Evolutionary conservation across 2,888 invertebrate species (phyloP), one percentile per base, ranked within the genome.

Genomic region (Agrotis puta): DNA sequence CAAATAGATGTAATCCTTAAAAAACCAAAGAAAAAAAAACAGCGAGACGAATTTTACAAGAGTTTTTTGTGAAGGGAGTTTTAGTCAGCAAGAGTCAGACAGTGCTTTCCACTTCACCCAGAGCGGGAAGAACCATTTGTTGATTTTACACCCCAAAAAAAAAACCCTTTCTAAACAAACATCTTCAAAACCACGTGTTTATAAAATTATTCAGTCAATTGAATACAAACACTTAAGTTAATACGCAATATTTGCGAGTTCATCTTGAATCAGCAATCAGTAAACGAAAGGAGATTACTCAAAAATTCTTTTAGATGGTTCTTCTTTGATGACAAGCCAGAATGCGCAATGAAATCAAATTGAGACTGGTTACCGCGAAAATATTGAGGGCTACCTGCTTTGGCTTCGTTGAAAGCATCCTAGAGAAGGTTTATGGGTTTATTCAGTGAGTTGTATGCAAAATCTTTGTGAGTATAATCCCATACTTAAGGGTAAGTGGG

Each of bases 211-310:
- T 11, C 53, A 63, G 24, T 45, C 63, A 58, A 77, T 77, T 65
- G 67, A 62, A 70, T 64, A 56, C 47, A 70, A 68, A 64, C 69
- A 82, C 69, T 81, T 18, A 24, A 72, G 58, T 57, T 27, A 73
- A 67, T 78, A 67, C 73, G 67, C 63, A 54, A 53, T 70, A 74
- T 77, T 77, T 74, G 54, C 27, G 20, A 53, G 64, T 57, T 62
- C 72, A 63, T 68, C 64, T 78, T 64, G 48, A 70, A 76, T 79
- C 76, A 79, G 84, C 79, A 84, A 88, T 88, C 84, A 88, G 79
- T 79, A 74, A 82, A 65, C 74, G 79, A 84, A 84, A 67, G 70
- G 69, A 74, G 82, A 87, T 89, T 84, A 77, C 76, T 24, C 47
- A 50, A 56, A 63, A 85, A 85, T 76, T 82, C 74, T 77, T 78